A percentile compares a stretch with the other conserved stretches of the same genome.
These are phyloP conservation scores for Nephotettix cincticeps DNA, from an alignment of 1,140 invertebrate species.

Conservation along the genomic window DNA sequence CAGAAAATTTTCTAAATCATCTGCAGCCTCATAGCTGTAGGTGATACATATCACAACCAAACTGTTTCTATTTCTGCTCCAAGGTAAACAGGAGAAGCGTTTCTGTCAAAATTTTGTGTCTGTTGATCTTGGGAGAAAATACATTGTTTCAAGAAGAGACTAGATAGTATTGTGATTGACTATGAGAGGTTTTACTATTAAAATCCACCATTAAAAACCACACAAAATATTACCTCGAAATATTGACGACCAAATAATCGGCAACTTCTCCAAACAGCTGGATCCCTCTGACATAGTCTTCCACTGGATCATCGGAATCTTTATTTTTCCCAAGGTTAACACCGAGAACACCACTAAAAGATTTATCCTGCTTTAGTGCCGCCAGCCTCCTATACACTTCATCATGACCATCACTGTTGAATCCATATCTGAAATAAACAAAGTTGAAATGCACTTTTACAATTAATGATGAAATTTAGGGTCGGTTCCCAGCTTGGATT, in stretches of 20 bases:
- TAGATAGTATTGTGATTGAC: no score
- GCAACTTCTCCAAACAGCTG: slow-evolving; percentile 70
- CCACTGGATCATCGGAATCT: slow-evolving; percentile 64
- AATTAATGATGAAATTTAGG: not conserved
- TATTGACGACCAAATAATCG: slow-evolving; percentile 89
- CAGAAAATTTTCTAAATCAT: no score
- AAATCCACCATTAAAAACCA: no score
- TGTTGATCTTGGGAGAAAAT: no score
- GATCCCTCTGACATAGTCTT: slow-evolving; percentile 83
- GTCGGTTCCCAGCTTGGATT: not conserved
- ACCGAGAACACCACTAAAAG: slow-evolving; percentile 67
- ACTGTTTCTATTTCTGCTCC: no score
- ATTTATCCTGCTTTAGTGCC: slow-evolving; percentile 52
- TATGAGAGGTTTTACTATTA: no score
- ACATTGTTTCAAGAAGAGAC: no score
- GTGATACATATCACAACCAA: no score
- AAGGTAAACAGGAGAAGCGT: no score
- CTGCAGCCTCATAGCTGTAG: no score
- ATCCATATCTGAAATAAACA: slow-evolving; percentile 67
- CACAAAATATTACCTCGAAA: slow-evolving; percentile 69
- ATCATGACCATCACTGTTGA: slow-evolving; percentile 94
- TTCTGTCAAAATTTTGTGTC: no score
- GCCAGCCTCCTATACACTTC: slow-evolving; percentile 64
- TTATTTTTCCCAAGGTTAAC: slow-evolving; percentile 98
- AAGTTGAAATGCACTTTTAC: not conserved